phyloP scores from a whole-genome alignment of 1,140 invertebrate genomes.

The Ceratina japonica region DNA sequence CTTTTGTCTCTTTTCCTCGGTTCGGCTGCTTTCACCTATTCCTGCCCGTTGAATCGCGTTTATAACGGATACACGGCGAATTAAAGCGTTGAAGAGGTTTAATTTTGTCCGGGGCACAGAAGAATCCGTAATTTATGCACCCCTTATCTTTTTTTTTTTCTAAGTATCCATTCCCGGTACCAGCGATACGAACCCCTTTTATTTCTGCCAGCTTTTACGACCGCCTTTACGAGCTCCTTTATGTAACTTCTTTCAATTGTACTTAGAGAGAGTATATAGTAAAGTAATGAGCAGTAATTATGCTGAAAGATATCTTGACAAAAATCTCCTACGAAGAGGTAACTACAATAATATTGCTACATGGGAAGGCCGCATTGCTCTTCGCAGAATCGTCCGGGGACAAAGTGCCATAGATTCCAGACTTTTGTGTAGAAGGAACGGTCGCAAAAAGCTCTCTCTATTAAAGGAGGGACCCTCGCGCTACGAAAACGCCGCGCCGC shows the following conservation, averaged over 20 bases:
- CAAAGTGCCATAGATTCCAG: not conserved
- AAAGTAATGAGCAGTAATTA: constrained; percentile 5
- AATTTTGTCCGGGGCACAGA: not conserved
- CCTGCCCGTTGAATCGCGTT: not conserved
- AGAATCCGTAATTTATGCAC: constrained; percentile 11
- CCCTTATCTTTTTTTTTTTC: not conserved
- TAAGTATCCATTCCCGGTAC: not conserved
- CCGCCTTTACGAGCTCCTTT: not conserved
- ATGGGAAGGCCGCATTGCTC: not conserved
- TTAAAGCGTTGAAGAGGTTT: not conserved
- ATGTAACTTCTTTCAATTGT: constrained; percentile 1
- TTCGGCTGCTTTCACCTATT: not conserved
- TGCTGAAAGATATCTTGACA: too few relatives aligned
- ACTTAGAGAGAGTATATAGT: too few relatives aligned
- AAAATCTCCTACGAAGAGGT: not conserved
- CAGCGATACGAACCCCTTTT: constrained; percentile 7
- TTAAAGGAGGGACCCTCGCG: not conserved
- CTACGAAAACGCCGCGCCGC: not conserved
- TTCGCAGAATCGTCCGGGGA: not conserved
- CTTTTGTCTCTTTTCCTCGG: not conserved
- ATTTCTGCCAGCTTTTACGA: not conserved
- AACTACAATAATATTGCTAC: not conserved
- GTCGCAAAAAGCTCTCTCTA: not conserved
- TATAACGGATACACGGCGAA: not conserved
- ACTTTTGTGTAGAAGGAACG: not conserved